A percentile compares a stretch with the other conserved stretches of the same genome.
Conservation (phyloP, 1,140 invertebrate genomes). For the Drosophila hydei region DNA sequence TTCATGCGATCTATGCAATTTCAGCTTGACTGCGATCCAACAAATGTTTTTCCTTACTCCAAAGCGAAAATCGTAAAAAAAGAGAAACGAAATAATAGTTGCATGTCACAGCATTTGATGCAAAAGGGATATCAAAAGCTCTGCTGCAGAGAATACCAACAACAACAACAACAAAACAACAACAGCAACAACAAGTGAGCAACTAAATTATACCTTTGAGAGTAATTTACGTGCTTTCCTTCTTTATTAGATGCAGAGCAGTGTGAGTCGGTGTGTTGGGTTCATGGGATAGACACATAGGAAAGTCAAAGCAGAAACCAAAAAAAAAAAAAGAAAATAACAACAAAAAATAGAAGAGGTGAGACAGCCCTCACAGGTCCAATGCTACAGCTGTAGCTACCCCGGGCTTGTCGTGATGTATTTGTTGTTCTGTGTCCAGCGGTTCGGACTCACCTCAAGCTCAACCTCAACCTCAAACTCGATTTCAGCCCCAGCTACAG, state of each 20-base stretch:
- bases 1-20: too few species aligned
- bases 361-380: conserved; percentile 16
- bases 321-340: conserved; percentile 32
- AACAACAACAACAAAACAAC: conserved; percentile 33
- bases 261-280: conserved; percentile 11
- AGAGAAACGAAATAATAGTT: conserved; percentile 16
- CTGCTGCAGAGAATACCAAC: conserved; percentile 16
- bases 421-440: conserved; percentile 49
- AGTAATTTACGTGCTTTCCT: conserved; percentile 79
- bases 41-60: too few species aligned
- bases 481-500: not conserved
- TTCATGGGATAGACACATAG: conserved; percentile 11
- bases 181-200: conserved; percentile 48
- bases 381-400: conserved; percentile 12
- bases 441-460: conserved; percentile 62
- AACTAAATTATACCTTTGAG: conserved; percentile 78
- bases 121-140: conserved; percentile 51
- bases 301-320: conserved; percentile 13
- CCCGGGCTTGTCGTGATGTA: conserved; percentile 66
- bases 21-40: too few species aligned
- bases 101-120: conserved; percentile 53
- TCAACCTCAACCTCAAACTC: conserved; percentile 25
- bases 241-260: conserved; percentile 67
- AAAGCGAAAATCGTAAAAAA: conserved; percentile 21
- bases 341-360: conserved; percentile 30